These are phyloP conservation scores for Gymnocephalus cernua DNA, from an alignment of 2,113 vertebrate species.

Conservation along the genomic window DNA sequence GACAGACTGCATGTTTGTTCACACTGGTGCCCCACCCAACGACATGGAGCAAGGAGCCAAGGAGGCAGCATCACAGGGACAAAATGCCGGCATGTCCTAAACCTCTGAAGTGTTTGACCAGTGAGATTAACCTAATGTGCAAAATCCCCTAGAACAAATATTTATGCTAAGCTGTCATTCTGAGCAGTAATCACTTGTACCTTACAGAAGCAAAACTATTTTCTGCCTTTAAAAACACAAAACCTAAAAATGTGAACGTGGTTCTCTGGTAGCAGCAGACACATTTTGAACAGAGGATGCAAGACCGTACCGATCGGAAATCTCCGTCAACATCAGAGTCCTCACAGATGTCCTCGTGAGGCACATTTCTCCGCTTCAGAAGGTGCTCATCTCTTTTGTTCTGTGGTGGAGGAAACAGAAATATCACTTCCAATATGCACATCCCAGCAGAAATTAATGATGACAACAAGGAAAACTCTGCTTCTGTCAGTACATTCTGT, in stretches of 20 bases:
- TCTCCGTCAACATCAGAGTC: conserved; percentile 97
- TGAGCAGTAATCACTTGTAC: neutral
- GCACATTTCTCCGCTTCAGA: conserved; percentile 97
- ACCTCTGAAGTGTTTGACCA: neutral
- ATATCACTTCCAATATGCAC: neutral
- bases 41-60: neutral
- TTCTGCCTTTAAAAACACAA: neutral
- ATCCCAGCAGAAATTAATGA: neutral
- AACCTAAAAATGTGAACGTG: neutral
- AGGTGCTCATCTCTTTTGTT: conserved; percentile 99
- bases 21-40: neutral
- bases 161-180: neutral
- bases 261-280: neutral
- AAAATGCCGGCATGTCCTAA: neutral
- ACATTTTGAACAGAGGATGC: neutral
- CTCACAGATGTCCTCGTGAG: conserved; percentile 96
- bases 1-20: neutral
- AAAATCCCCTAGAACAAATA: neutral
- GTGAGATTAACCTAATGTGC: neutral
- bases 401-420: conserved; percentile 74
- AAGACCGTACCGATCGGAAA: conserved; percentile 91
- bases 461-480: neutral
- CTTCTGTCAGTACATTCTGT: neutral
- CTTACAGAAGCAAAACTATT: neutral
- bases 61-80: neutral